These are phyloP conservation scores for Cataglyphis albicans DNA, from an alignment of 2,888 invertebrate species.

Conservation along the genomic window DNA sequence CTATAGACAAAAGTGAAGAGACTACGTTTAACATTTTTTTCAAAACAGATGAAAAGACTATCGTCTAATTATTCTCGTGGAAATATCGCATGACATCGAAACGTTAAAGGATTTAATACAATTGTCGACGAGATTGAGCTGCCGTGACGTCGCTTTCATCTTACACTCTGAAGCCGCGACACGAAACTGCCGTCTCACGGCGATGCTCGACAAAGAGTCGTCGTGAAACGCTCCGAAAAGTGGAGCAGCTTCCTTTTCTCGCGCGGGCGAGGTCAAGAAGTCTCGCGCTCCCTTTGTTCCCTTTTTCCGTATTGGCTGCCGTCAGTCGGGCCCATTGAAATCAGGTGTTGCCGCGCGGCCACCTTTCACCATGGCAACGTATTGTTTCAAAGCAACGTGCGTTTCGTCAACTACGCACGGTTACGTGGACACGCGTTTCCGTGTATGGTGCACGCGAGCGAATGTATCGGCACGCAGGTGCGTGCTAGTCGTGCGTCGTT, in stretches of 20 bases:
- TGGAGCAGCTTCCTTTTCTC: constrained; percentile 59
- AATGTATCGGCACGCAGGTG: constrained; percentile 84
- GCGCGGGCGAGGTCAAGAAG: constrained; percentile 56
- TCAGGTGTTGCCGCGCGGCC: constrained; percentile 57
- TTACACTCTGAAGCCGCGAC: constrained; percentile 26
- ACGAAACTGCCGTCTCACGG: constrained; percentile 36
- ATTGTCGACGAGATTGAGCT: constrained; percentile 27
- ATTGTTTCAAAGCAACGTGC: constrained; percentile 63
- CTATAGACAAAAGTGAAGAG: not conserved
- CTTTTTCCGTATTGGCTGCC: constrained; percentile 20
- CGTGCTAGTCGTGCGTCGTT: constrained; percentile 69
- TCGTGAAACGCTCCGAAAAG: constrained; percentile 52
- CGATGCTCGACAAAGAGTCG: constrained; percentile 52
- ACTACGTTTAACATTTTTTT: not conserved
- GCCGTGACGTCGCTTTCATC: constrained; percentile 42
- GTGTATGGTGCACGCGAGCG: constrained; percentile 55
- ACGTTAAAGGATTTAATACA: constrained; percentile 19
- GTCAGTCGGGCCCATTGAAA: constrained; percentile 58
- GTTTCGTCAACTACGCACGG: constrained; percentile 38
- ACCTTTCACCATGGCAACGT: constrained; percentile 74
- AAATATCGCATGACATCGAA: constrained; percentile 29
- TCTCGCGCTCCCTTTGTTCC: constrained; percentile 49
- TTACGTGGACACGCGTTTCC: constrained; percentile 25
- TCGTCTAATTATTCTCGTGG: not conserved
- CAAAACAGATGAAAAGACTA: not conserved